These are phyloP conservation scores for Diaphora mendica DNA, from an alignment of 2,888 invertebrate species.

Conservation along the genomic window DNA sequence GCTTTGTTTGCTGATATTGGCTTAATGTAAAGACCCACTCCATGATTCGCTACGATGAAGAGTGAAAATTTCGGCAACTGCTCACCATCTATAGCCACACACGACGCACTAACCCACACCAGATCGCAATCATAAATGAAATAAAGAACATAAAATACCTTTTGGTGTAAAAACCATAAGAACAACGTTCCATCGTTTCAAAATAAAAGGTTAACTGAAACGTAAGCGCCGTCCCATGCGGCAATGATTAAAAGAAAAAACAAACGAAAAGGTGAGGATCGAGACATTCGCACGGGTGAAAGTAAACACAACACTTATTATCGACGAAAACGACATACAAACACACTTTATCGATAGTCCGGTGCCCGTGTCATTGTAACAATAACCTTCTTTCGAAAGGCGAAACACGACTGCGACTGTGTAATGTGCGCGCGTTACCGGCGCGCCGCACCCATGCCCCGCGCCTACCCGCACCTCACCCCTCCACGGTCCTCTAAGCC, in stretches of 20 bases:
- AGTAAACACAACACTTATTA: constrained; percentile 86
- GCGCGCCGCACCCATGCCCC: constrained; percentile 75
- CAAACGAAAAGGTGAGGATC: constrained; percentile 83
- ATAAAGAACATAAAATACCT: constrained; percentile 89
- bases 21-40: constrained; percentile 45
- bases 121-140: constrained; percentile 81
- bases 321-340: constrained; percentile 86
- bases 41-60: constrained; percentile 51
- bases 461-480: constrained; percentile 62
- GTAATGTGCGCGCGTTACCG: constrained; percentile 65
- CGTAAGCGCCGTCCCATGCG: constrained; percentile 85
- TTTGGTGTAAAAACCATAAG: constrained; percentile 93
- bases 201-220: constrained; percentile 86
- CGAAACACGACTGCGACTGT: constrained; percentile 77
- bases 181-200: constrained; percentile 92
- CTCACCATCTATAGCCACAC: constrained; percentile 72
- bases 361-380: constrained; percentile 82
- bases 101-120: constrained; percentile 78
- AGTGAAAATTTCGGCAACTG: constrained; percentile 42
- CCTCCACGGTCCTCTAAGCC: constrained; percentile 62
- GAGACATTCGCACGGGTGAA: constrained; percentile 86
- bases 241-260: constrained; percentile 82
- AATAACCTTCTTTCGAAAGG: constrained; percentile 83
- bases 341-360: constrained; percentile 86
- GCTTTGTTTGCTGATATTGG: constrained; percentile 44